These are phyloP conservation scores for Aethina tumida DNA, from an alignment of 1,140 invertebrate species.

Conservation along the genomic window DNA sequence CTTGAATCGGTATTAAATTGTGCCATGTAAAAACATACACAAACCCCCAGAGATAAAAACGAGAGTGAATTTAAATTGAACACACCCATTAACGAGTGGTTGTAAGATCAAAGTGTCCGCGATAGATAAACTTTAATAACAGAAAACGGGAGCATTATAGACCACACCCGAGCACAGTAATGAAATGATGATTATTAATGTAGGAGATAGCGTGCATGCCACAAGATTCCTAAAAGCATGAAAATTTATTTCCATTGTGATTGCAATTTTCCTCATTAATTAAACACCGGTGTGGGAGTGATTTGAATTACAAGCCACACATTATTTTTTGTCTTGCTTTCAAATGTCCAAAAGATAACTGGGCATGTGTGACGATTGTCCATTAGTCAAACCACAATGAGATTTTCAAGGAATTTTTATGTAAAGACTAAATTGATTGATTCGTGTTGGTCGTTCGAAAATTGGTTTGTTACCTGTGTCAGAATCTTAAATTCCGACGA, in stretches of 20 bases:
- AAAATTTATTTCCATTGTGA: constrained; percentile 9
- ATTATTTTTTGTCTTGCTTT: neutral
- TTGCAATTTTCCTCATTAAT: constrained; percentile 8
- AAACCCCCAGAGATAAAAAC: constrained; percentile 5
- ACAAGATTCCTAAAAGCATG: constrained; percentile 11
- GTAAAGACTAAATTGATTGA: constrained; percentile 5
- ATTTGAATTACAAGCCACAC: constrained; percentile 1
- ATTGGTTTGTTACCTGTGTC: constrained; percentile 15
- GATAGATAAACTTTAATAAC: constrained; percentile 2
- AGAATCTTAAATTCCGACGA: constrained; percentile 21
- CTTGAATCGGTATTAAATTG: too few relatives aligned
- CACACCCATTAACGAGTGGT: constrained; percentile 2
- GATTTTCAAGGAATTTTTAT: constrained; percentile 1
- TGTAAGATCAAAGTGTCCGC: neutral
- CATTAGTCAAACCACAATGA: neutral
- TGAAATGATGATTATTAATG: constrained; percentile 14
- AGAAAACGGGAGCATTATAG: neutral
- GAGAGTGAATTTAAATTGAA: neutral
- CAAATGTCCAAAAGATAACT: neutral
- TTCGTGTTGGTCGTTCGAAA: neutral
- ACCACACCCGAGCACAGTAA: neutral
- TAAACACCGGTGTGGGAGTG: constrained; percentile 10
- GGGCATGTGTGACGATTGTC: neutral
- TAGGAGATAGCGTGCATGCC: constrained; percentile 7
- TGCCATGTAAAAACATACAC: too few relatives aligned